Percentiles rank a stretch among this genome's conserved stretches.
phyloP scores from a whole-genome alignment of 2,113 vertebrate genomes.

The Hemiscyllium ocellatum region DNA sequence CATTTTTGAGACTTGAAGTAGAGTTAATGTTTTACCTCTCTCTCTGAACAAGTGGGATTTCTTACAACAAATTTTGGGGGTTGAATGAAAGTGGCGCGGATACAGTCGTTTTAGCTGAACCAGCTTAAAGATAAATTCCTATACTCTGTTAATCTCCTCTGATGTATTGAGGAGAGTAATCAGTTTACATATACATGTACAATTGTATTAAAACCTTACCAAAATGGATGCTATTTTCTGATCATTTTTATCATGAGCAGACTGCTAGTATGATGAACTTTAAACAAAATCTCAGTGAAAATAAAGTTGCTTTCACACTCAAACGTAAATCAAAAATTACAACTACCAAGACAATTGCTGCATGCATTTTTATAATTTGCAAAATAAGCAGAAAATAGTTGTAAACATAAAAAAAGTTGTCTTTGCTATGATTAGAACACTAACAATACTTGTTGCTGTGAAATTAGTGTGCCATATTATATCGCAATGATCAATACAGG shows the following conservation, averaged over 20 bases:
- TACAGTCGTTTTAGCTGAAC: slow-evolving; percentile 61
- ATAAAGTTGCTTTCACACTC: background rate
- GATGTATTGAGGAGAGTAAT: slow-evolving; percentile 53
- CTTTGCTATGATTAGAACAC: background rate
- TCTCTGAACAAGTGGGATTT: slow-evolving; percentile 61
- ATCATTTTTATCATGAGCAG: background rate
- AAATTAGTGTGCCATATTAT: background rate
- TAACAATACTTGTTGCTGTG: too few species aligned
- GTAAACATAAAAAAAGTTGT: background rate
- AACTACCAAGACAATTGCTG: background rate
- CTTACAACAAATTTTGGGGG: slow-evolving; percentile 63
- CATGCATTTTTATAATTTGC: background rate
- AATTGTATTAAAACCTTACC: slow-evolving; percentile 39
- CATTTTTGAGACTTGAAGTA: slow-evolving; percentile 72
- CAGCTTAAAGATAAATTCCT: slow-evolving; percentile 45
- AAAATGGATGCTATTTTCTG: background rate
- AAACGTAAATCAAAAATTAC: too few species aligned
- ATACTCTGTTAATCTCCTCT: slow-evolving; percentile 46
- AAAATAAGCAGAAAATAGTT: background rate
- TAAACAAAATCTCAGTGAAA: background rate
- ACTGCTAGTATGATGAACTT: background rate
- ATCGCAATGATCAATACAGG: background rate
- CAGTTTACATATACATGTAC: slow-evolving; percentile 44
- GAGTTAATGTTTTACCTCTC: slow-evolving; percentile 65
- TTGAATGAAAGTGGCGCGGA: slow-evolving; percentile 58